These are phyloP conservation scores for Chelonus formosanus DNA, from an alignment of 2,888 invertebrate genomes.

Conservation along the genomic window DNA sequence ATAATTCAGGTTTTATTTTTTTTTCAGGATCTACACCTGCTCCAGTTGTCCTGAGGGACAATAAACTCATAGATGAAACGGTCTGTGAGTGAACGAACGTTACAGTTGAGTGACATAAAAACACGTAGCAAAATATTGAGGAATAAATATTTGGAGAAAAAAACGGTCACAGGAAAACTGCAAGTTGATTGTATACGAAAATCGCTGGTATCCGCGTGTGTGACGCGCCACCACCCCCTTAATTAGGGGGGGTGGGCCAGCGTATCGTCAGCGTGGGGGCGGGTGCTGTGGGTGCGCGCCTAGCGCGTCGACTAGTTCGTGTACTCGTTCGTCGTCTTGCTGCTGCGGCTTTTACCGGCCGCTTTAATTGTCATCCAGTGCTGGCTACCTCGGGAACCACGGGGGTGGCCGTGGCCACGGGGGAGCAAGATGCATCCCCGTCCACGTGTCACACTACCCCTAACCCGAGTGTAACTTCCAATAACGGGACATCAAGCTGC, in stretches of 20 bases:
- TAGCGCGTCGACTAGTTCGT: slow-evolving; percentile 67
- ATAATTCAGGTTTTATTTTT: slow-evolving; percentile 4
- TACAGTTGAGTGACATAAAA: slow-evolving; percentile 10
- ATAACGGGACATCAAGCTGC: slow-evolving; percentile 42
- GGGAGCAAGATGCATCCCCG: slow-evolving; percentile 49
- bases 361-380: slow-evolving; percentile 66
- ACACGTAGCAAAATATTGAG: slow-evolving; percentile 23
- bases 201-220: slow-evolving; percentile 37
- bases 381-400: slow-evolving; percentile 51
- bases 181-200: slow-evolving; percentile 15
- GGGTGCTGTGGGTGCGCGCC: slow-evolving; percentile 75
- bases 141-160: slow-evolving; percentile 6
- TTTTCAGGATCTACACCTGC: slow-evolving; percentile 24
- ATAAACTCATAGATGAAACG: slow-evolving; percentile 2
- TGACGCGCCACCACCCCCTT: slow-evolving; percentile 68
- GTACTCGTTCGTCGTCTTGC: slow-evolving; percentile 64
- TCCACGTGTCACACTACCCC: slow-evolving; percentile 50
- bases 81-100: slow-evolving; percentile 15
- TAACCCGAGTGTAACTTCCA: slow-evolving; percentile 38
- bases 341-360: slow-evolving; percentile 67
- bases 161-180: not conserved
- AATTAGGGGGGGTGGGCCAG: slow-evolving; percentile 68
- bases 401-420: slow-evolving; percentile 50
- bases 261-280: slow-evolving; percentile 69
- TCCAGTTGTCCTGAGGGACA: slow-evolving; percentile 8